A percentile compares a stretch with the other conserved stretches of the same genome.
phyloP scores from a whole-genome alignment of 2,888 invertebrate species.

The Luffia ferchaultella region DNA sequence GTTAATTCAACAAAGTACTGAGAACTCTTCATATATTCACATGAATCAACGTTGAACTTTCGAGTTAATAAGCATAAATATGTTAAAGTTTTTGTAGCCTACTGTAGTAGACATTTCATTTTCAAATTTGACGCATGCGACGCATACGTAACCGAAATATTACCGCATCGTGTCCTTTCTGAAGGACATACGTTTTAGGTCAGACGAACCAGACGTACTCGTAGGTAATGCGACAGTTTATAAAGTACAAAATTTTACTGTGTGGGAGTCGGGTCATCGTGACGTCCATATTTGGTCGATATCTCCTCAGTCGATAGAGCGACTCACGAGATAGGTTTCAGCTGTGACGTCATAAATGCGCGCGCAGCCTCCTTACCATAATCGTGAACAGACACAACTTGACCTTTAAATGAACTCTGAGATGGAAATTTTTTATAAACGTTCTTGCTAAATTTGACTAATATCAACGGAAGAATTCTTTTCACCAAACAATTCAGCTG shows the following conservation, averaged over 20 bases:
- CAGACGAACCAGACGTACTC: neutral
- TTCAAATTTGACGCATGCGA: too few species aligned
- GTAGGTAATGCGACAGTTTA: neutral
- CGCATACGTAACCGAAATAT: too few species aligned
- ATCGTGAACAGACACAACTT: constrained; percentile 19
- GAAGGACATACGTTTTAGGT: neutral
- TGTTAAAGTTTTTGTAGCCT: too few species aligned
- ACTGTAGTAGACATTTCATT: too few species aligned
- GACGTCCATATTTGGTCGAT: neutral
- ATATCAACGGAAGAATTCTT: neutral
- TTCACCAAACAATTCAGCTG: too few species aligned
- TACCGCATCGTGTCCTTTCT: neutral
- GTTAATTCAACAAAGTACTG: too few species aligned
- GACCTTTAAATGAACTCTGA: constrained; percentile 28
- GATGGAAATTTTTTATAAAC: neutral
- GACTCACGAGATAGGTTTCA: constrained; percentile 12
- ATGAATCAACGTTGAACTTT: too few species aligned
- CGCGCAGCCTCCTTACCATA: constrained; percentile 31
- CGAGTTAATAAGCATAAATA: too few species aligned
- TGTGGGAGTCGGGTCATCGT: neutral
- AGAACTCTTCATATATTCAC: too few species aligned
- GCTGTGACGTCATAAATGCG: constrained; percentile 37
- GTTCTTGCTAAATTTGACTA: neutral
- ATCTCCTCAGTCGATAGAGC: constrained; percentile 39
- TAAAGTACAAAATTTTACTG: neutral